A percentile compares a stretch with the other conserved stretches of the same genome.
Conservation (phyloP, 2,797 vertebrate genomes). For the Syngnathus acus region DNA sequence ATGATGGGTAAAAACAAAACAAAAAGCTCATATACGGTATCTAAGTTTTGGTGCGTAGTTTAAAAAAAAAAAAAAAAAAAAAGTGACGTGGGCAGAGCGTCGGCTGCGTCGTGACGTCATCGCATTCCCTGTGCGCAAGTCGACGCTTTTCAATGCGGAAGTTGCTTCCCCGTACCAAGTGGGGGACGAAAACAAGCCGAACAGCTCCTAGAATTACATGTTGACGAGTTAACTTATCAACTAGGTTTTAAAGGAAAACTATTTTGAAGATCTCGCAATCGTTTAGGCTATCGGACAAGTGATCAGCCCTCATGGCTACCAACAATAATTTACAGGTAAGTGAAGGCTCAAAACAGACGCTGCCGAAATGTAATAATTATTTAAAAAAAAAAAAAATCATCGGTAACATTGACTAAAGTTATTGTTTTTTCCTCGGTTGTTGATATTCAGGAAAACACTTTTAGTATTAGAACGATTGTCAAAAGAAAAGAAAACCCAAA, state of each 20-base stretch:
- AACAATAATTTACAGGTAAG: constrained; percentile 79
- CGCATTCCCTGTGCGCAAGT: constrained; percentile 52
- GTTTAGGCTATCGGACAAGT: constrained; percentile 23
- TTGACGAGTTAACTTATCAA: background rate
- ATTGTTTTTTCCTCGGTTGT: background rate
- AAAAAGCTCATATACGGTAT: too few species aligned
- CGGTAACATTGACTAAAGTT: accelerated
- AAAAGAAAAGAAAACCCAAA: background rate
- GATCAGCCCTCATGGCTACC: constrained; percentile 71
- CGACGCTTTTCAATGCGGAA: constrained; percentile 74
- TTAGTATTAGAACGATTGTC: background rate
- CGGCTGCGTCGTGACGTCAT: constrained; percentile 56
- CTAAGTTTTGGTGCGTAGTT: too few species aligned
- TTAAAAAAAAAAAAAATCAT: too few species aligned
- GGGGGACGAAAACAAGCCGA: constrained; percentile 48
- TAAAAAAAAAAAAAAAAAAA: background rate
- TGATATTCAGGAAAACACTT: background rate
- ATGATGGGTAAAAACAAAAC: background rate
- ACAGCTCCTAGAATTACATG: background rate
- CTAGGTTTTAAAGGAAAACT: background rate
- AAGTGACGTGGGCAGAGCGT: background rate
- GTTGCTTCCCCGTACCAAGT: constrained; percentile 48
- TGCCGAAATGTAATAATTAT: constrained; percentile 14
- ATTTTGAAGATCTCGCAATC: constrained; percentile 9
- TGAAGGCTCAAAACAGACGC: constrained; percentile 29